Evolutionary conservation across 2,888 invertebrate genomes (phyloP), one percentile per base, ranked within the genome.

Genomic region (Tanypteryx hageni): DNA sequence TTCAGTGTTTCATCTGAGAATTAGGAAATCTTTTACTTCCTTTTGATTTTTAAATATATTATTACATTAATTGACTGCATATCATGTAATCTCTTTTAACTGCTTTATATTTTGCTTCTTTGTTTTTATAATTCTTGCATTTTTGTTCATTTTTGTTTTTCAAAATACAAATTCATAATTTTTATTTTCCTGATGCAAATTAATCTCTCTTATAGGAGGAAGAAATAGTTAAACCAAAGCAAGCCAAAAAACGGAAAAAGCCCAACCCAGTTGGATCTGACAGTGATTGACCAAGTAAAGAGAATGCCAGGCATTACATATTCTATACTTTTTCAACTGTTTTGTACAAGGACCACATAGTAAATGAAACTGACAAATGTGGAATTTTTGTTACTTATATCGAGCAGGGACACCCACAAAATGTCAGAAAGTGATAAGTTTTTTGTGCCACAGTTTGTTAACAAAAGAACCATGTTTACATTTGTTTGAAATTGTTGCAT

Each of bases 211-310:
- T 95, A 68, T 95, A 98, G 97, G 97, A 99, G 95, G 99, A 99
- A 95, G 98, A 98, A 95, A 97, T 98, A 94, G 97, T 98, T 56
- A 98, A 98, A 95, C 98, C 98, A 94, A 98, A 98, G 95, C 98
- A 98, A 95, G 97, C 98, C 93, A 99, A 98, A 95, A 98, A 98
- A 95, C 96, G 98, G 95, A 98, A 98, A 97, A 98, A 98, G 96
- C 95, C 95, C 92, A 95, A 95, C 93, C 94, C 95, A 92, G 97
- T 98, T 93, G 97, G 98, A 95, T 98, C 98, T 93, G 99, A 99
- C 95, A 98, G 98, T 95, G 98, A 99, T 97, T 98, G 97, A 98
- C 97, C 92, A 93, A 83, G 76, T 92, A 81, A 76, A 68, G 57
- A 44, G 59, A 64, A 92, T 89, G 81, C 83, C n/a, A 27, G 82